Evolutionary conservation across 2,888 invertebrate genomes (phyloP), one percentile per base, ranked within the genome.

Genomic region (Unio pictorum): DNA sequence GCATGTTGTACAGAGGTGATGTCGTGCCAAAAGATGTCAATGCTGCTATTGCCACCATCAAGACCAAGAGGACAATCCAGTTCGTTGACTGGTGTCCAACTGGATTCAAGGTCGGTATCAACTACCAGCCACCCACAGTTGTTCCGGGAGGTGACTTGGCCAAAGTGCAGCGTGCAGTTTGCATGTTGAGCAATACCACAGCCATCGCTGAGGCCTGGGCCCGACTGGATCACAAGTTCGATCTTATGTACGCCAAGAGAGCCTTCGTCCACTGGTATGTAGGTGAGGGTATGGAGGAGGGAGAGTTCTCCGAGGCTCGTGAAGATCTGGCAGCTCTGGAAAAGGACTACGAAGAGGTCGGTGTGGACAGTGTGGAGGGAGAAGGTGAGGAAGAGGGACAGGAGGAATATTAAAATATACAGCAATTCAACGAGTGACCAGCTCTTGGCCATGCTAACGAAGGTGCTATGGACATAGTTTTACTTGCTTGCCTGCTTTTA

Each of bases 121-220:
- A 97, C 93, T 97, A 97, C 92, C 96, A 91, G 79, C 86, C 86
- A 65, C 95, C 96, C 0, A 92, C 93, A 0, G 93, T 93, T 45
- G 90, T 92, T 26, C 92, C 92, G 0, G 86, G 87, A 56, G 86
- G 85, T 61, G 87, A 89, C 72, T 59, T 74, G 20, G 71, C 74
- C 11, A 83, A 64, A 74, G 86, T 82, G 57, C 83, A 81, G 95
- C 95, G 92, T 96, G 83, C 84, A 62, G 94, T 95, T 5, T 94
- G 94, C 71, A 95, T 96, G 94, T 91, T 96, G 64, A 94, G 95
- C 87, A 97, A 97, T 91, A 96, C 96, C 18, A 97, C 96, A 18
- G 95, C 96, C 81, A 95, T 96, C 85, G 94, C 94, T n/a, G 94
- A 95, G 85, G 96, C 96, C 66, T 96, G 96, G 94, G 93, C 93